A percentile compares a stretch with the other conserved stretches of the same genome.
Evolutionary conservation across 2,888 invertebrate genomes (phyloP).

Genomic region (Argynnis bischoffii): DNA sequence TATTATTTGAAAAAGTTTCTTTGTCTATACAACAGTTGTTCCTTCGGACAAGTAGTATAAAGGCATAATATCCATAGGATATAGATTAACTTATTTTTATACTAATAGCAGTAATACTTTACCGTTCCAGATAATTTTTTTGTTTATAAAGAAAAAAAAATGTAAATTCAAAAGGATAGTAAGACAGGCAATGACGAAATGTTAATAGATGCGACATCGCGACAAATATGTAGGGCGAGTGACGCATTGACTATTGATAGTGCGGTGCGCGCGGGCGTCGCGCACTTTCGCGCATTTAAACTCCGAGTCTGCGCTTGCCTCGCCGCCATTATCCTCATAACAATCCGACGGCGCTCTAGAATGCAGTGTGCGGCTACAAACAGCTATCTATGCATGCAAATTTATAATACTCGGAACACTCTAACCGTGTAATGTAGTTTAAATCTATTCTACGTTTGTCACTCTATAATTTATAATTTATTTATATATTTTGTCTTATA

Average conservation of each 20-base stretch:
- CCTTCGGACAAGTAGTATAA: no score
- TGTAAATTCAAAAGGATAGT: constrained; percentile 2
- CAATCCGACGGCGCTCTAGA: constrained; percentile 50
- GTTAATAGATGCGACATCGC: constrained; percentile 56
- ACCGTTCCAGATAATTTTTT: neutral
- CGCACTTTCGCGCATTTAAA: constrained; percentile 41
- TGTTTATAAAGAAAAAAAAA: neutral
- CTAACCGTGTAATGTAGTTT: neutral
- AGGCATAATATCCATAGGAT: no score
- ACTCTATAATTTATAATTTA: no score
- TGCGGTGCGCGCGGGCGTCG: constrained; percentile 43
- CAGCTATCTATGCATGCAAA: neutral
- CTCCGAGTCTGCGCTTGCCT: constrained; percentile 27
- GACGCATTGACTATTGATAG: constrained; percentile 72
- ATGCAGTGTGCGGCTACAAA: constrained; percentile 40
- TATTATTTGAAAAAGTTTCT: no score
- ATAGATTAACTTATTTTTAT: no score
- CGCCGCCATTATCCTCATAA: constrained; percentile 43
- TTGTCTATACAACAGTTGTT: no score
- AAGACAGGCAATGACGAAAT: constrained; percentile 42
- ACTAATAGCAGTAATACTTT: no score
- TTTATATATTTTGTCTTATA: no score
- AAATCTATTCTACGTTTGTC: neutral
- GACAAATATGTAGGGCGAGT: constrained; percentile 69
- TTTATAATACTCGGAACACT: neutral